Evolutionary conservation across 2,797 vertebrate genomes (phyloP).

Genomic region (Myotis daubentonii): DNA sequence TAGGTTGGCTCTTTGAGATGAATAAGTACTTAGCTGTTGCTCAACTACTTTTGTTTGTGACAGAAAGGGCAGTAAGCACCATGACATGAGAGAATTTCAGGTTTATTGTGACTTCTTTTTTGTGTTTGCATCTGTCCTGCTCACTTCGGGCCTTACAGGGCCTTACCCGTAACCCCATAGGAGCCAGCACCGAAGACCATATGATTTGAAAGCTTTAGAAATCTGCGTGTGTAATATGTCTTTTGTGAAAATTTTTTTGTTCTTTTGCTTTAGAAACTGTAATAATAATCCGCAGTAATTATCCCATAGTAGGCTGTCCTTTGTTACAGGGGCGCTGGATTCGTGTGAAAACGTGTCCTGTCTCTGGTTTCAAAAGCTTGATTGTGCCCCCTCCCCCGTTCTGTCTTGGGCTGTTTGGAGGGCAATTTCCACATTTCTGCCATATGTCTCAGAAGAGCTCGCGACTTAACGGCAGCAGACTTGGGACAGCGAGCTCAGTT

Average conservation of each 20-base stretch:
- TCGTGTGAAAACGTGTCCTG: conserved; percentile 66
- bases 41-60: conserved; percentile 64
- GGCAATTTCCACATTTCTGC: conserved; percentile 72
- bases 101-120: conserved; percentile 57
- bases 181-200: not conserved
- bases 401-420: not conserved
- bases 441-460: conserved; percentile 47
- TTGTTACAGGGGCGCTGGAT: conserved; percentile 33
- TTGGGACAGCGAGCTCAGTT: conserved; percentile 32
- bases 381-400: not conserved
- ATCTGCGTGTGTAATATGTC: conserved; percentile 11
- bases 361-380: conserved; percentile 33
- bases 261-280: conserved; percentile 65
- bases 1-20: conserved; percentile 41
- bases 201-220: conserved; percentile 69
- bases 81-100: conserved; percentile 57
- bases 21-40: conserved; percentile 61
- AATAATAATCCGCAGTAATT: conserved; percentile 57
- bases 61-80: conserved; percentile 45
- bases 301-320: conserved; percentile 12
- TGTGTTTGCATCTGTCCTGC: conserved; percentile 45
- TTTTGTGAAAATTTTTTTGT: conserved; percentile 40
- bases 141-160: conserved; percentile 42
- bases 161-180: conserved; percentile 1
- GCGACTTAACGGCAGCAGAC: conserved; percentile 39